Percentiles rank a stretch among this genome's conserved stretches.
Conservation (phyloP, 1,140 invertebrate species). For the Pseudomyrmex concolor region DNA sequence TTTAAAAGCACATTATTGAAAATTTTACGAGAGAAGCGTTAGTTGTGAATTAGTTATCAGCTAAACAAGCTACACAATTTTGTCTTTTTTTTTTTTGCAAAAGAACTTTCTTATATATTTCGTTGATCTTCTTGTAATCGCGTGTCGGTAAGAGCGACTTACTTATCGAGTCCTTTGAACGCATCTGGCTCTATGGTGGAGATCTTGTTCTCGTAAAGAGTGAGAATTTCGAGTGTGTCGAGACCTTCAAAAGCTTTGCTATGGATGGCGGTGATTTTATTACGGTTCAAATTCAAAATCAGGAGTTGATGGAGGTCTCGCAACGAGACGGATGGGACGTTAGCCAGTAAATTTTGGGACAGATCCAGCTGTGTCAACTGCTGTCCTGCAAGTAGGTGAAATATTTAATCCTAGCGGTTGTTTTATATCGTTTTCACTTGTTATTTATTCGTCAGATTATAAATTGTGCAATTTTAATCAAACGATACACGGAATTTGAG, state of each 20-base stretch:
- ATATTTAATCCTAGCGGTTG: slow-evolving; percentile 12
- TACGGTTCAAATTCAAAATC: slow-evolving; percentile 95
- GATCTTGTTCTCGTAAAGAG: slow-evolving; percentile 95
- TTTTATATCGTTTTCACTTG: neutral
- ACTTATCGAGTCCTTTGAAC: slow-evolving; percentile 94
- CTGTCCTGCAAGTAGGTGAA: slow-evolving; percentile 87
- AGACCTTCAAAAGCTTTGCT: slow-evolving; percentile 92
- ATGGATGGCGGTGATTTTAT: slow-evolving; percentile 92
- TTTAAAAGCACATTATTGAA: slow-evolving; percentile 7
- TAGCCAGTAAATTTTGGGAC: slow-evolving; percentile 91
- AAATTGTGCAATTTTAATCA: neutral
- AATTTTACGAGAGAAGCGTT: neutral
- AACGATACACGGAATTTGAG: neutral
- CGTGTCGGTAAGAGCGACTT: slow-evolving; percentile 79
- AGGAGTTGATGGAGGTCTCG: slow-evolving; percentile 92
- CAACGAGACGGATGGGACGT: slow-evolving; percentile 92
- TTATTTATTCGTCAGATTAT: neutral
- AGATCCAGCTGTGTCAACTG: slow-evolving; percentile 93
- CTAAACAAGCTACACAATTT: neutral
- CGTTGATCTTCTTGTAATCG: neutral
- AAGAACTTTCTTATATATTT: neutral
- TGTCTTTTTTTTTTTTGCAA: neutral
- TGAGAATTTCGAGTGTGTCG: slow-evolving; percentile 93
- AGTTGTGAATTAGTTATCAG: neutral
- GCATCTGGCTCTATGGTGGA: slow-evolving; percentile 91